Conservation (phyloP, 1,140 invertebrate species). For the Zophobas morio region DNA sequence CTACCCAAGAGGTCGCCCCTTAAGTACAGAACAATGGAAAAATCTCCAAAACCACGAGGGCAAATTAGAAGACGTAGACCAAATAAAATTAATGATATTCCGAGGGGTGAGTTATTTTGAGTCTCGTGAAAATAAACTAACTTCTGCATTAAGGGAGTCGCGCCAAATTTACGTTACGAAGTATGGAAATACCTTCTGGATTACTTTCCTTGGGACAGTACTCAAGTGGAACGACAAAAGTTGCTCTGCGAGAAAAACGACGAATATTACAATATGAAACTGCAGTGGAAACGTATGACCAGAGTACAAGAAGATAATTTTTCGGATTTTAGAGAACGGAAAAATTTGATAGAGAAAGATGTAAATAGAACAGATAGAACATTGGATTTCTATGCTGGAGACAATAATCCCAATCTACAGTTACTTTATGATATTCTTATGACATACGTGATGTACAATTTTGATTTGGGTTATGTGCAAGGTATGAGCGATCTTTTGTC, state of each 20-base stretch:
- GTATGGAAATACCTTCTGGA: constrained; percentile 97
- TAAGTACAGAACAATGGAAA: constrained; percentile 86
- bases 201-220: constrained; percentile 90
- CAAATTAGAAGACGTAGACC: constrained; percentile 77
- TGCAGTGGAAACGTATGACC: constrained; percentile 95
- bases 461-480: constrained; percentile 96
- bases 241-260: constrained; percentile 81
- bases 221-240: constrained; percentile 78
- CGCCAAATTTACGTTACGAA: constrained; percentile 81
- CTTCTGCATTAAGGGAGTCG: constrained; percentile 68
- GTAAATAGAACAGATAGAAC: constrained; percentile 96
- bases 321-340: constrained; percentile 89
- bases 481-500: constrained; percentile 98
- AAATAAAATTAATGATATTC: constrained; percentile 88
- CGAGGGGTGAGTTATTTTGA: constrained; percentile 80
- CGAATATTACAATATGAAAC: constrained; percentile 96
- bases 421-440: constrained; percentile 94
- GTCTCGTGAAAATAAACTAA: constrained; percentile 3
- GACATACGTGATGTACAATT: constrained; percentile 99
- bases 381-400: constrained; percentile 91
- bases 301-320: constrained; percentile 91
- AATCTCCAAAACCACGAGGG: constrained; percentile 84
- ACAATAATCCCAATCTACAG: constrained; percentile 90
- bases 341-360: constrained; percentile 98
- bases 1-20: constrained; percentile 76